Evolutionary conservation across 2,888 invertebrate genomes (phyloP).

Genomic region (Nomada ferruginata): DNA sequence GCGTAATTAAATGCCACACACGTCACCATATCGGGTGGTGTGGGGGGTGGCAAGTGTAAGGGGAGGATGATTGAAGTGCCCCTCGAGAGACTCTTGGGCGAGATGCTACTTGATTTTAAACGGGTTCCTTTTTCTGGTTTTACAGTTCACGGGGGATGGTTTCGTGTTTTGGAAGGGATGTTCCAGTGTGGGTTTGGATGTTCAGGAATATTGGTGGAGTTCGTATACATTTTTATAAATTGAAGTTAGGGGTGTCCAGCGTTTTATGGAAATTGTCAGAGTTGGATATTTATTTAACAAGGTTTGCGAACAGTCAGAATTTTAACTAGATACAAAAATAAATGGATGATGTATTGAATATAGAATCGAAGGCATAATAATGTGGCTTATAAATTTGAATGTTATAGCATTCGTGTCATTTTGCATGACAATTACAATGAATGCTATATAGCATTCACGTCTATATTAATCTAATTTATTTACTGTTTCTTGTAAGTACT

Average conservation of each 20-base stretch:
- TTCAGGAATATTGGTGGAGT: not conserved
- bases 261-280: not conserved
- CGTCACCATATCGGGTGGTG: not conserved
- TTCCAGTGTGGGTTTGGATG: not conserved
- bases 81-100: not conserved
- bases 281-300: not conserved
- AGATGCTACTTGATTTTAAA: not conserved
- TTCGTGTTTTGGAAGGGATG: not conserved
- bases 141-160: not conserved
- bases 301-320: too few relatives aligned
- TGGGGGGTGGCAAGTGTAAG: not conserved
- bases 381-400: too few relatives aligned
- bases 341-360: not conserved
- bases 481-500: too few relatives aligned
- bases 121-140: not conserved
- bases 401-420: too few relatives aligned
- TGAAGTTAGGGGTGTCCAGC: not conserved
- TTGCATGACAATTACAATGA: too few relatives aligned
- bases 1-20: constrained; percentile 30
- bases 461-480: too few relatives aligned
- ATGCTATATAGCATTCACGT: too few relatives aligned
- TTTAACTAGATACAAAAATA: not conserved
- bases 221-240: not conserved
- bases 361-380: not conserved
- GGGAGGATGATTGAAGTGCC: constrained; percentile 2